These are phyloP conservation scores for Myxocyprinus asiaticus DNA, from an alignment of 2,113 vertebrate genomes.

Conservation along the genomic window DNA sequence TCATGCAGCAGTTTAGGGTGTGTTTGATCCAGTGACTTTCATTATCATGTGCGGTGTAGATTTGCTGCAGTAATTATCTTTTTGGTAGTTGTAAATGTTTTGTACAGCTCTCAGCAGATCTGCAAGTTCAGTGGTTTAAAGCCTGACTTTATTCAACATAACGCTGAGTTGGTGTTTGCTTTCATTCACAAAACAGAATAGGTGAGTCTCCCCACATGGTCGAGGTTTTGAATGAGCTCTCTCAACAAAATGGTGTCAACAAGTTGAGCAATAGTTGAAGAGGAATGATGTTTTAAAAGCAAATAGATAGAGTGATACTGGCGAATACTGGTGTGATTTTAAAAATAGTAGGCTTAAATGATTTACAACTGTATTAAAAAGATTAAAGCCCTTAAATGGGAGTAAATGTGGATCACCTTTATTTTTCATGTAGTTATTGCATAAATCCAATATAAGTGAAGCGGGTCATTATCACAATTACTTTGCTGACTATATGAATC, in stretches of 20 bases:
- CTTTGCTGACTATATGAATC: too few species aligned
- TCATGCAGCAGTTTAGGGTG: neutral
- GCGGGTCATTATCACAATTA: too few species aligned
- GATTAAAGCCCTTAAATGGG: neutral
- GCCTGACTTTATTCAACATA: slow-evolving; percentile 58
- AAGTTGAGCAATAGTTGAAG: neutral
- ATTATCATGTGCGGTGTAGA: slow-evolving; percentile 39
- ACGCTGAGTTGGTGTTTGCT: slow-evolving; percentile 54
- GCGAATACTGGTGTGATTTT: neutral
- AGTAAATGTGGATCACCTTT: neutral
- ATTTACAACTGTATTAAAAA: neutral
- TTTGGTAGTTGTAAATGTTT: slow-evolving; percentile 51
- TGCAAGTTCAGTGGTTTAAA: slow-evolving; percentile 46
- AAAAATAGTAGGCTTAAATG: neutral
- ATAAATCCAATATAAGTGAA: too few species aligned
- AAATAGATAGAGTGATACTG: neutral
- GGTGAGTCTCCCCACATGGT: neutral
- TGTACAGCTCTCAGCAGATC: slow-evolving; percentile 59
- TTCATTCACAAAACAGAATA: slow-evolving; percentile 48
- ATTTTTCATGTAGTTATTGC: too few species aligned
- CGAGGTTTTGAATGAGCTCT: slow-evolving; percentile 16
- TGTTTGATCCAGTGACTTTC: slow-evolving; percentile 1
- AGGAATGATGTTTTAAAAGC: neutral
- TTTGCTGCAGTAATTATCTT: slow-evolving; percentile 60
- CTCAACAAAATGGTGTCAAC: slow-evolving; percentile 1